Evolutionary conservation across 2,113 vertebrate genomes (phyloP), one percentile per base, ranked within the genome.

Genomic region (Phalacrocorax pelagicus): DNA sequence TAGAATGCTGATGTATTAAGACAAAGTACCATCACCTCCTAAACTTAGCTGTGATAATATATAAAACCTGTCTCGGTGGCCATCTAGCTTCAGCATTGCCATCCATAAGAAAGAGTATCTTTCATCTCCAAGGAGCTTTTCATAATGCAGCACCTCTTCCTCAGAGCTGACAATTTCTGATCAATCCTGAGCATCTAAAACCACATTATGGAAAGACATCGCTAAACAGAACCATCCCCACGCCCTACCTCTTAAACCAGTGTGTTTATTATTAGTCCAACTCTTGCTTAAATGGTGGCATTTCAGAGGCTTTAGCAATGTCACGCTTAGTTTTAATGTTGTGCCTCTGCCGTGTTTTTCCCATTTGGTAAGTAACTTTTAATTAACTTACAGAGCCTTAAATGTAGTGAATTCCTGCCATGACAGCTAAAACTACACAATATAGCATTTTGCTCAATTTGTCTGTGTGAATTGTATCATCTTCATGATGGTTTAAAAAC

Each of bases 1-100:
- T 93, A 80, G 65, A 91, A 87, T 91, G 51, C 79, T 97, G 96
- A 97, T 97, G 84, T 90, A 97, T 95, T 94, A 94, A 92, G 87
- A 98, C 93, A 77, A 96, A 98, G 95, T 55, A 81, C 32, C 11
- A 63, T n/a, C 93, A 94, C 92, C 46, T 42, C 86, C 88, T 93
- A 97, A 93, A 97, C 92, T 80, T 72, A 87, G 91, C 42, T 72
- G 81, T 80, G 71, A 52, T 95, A 78, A 97, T 92, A 94, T 18
- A 96, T 83, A 96, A 96, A 97, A 86, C 40, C 92, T 83, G 58
- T 66, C 67, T 51, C 62, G 81, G 79, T 94, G 81, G 85, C 77
- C 78, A 94, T 80, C 81, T 82, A 92, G 59, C 74, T 84, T 92
- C 67, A 88, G 94, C 85, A 69, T 18, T 70, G 74, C 29, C 79